These are phyloP conservation scores for Mohoua ochrocephala DNA, from an alignment of 2,113 vertebrate genomes.

Conservation along the genomic window DNA sequence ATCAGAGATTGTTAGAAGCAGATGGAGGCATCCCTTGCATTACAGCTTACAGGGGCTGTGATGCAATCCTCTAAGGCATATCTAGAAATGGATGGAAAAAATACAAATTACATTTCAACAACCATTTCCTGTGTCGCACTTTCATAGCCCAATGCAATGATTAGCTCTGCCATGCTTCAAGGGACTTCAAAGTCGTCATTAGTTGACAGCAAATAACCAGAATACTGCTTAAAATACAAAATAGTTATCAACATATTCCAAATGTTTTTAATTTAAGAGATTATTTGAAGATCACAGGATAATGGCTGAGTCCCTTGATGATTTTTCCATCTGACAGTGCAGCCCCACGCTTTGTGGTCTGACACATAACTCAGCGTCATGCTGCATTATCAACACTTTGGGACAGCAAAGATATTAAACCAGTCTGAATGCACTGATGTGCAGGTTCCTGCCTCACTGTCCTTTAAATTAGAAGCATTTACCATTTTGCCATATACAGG, in stretches of 20 bases:
- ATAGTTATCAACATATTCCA: neutral
- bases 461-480: neutral
- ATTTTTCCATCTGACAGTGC: neutral
- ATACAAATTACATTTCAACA: neutral
- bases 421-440: neutral
- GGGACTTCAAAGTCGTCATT: neutral
- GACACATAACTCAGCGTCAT: neutral
- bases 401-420: neutral
- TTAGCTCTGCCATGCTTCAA: neutral
- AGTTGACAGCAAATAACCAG: neutral
- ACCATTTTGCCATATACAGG: neutral
- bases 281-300: neutral
- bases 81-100: neutral
- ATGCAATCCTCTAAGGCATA: neutral
- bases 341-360: neutral
- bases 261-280: neutral
- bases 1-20: neutral
- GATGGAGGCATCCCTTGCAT: neutral
- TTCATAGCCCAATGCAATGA: neutral
- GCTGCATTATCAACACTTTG: neutral
- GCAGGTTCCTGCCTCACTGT: neutral
- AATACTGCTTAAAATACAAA: neutral
- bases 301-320: neutral
- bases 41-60: neutral
- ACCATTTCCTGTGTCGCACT: neutral